phyloP scores from a whole-genome alignment of 2,113 vertebrate species.

The Elachura formosa region DNA sequence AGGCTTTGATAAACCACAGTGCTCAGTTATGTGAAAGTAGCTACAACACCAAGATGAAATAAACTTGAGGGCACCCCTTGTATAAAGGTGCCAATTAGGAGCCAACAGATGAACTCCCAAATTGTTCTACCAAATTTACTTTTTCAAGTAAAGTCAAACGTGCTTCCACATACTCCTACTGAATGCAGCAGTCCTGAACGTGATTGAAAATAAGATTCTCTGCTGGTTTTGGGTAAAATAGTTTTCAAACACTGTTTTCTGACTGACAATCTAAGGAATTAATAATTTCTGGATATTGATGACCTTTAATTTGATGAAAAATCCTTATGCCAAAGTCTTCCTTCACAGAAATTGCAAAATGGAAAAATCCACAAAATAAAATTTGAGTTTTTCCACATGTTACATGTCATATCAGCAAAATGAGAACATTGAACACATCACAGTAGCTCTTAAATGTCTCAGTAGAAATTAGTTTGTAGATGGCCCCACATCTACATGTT shows the following conservation, averaged over 20 bases:
- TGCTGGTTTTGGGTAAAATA: not conserved
- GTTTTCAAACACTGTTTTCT: not conserved
- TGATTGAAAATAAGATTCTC: not conserved
- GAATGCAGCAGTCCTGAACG: not conserved
- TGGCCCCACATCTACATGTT: not conserved
- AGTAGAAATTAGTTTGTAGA: not conserved
- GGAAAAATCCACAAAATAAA: not conserved
- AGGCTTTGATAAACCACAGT: not conserved
- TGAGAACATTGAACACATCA: not conserved
- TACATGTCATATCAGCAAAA: not conserved
- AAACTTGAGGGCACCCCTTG: not conserved
- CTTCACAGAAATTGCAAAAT: not conserved
- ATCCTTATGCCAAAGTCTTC: not conserved
- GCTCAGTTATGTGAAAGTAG: not conserved
- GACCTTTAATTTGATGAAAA: not conserved
- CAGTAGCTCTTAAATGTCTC: not conserved
- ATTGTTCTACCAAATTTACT: not conserved
- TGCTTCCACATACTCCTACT: not conserved
- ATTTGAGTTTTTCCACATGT: not conserved
- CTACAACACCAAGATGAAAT: not conserved
- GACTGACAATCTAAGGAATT: not conserved
- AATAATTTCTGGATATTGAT: not conserved
- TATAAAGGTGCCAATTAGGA: not conserved
- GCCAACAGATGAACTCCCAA: not conserved
- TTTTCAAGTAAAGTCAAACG: not conserved